Evolutionary conservation across 1,140 invertebrate genomes (phyloP), one percentile per base, ranked within the genome.

Genomic region (Dolichoris vasculosae): DNA sequence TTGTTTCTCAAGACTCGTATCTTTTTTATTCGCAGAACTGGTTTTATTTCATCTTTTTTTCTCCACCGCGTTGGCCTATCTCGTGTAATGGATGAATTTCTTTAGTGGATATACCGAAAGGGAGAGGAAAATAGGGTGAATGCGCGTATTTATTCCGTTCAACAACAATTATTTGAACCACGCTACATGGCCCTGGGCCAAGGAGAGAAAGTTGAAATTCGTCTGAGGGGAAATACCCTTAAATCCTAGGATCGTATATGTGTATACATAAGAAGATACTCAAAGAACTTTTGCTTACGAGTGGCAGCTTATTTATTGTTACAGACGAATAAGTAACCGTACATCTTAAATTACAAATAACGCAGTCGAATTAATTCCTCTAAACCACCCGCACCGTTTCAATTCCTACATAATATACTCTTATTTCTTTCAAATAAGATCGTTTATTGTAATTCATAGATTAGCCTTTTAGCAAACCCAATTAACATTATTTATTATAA

Each of bases 101-200:
- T 64, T 23, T 46, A 77, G 67, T n/a, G 40, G 32, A 67, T 67
- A 35, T 13, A 35, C 30, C 40, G 40, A 78, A 46, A 51, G 40
- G 69, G 26, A 67, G 59, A 51, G 30, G 32, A 17, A 13, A 43
- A 76, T 26, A 20, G 76, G 23, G 63, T 23, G 48, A 79, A 40
- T 59, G 32, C 48, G 20, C 77, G 79, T 77, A 77, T 82, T 81
- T 85, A 82, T 81, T 51, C 23, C 51, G 71, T 35, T n/a, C 78
- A 77, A 67, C 84, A 82, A 85, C 79, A 82, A 85, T 85, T 71
- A 85, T 82, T 85, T 82, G 84, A 85, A 46, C 48, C 40, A 40
- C 26, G 11, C 26, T 40, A 15, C 76, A 79, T 85, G 84, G 84
- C 84, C 63, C 79, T 3, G 69, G 32, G 84, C 84, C 84, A 85